A percentile compares a stretch with the other conserved stretches of the same genome.
Evolutionary conservation across 2,113 vertebrate genomes (phyloP).

Genomic region (Blennius ocellaris): DNA sequence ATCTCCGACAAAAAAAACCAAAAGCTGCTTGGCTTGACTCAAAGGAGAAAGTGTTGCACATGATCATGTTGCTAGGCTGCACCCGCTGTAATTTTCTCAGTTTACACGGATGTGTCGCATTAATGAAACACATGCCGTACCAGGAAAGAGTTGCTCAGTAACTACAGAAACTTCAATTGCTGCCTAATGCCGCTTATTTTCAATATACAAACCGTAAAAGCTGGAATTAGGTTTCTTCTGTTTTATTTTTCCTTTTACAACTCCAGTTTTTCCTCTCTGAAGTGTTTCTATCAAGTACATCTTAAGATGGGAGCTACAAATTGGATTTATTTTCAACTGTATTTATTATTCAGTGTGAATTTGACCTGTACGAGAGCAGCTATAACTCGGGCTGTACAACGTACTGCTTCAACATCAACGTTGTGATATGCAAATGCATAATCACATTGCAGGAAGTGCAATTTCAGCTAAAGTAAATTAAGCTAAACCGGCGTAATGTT

Average conservation of each 20-base stretch:
- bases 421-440: too few relatives aligned
- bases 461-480: too few relatives aligned
- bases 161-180: conserved; percentile 6
- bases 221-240: conserved; percentile 6
- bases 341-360: not conserved
- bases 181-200: conserved; percentile 22
- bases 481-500: too few relatives aligned
- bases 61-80: conserved; percentile 46
- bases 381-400: too few relatives aligned
- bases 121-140: conserved; percentile 17
- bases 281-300: conserved; percentile 13
- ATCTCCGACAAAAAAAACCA: conserved; percentile 26
- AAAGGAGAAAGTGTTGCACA: conserved; percentile 34
- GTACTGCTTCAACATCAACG: too few relatives aligned
- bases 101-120: conserved; percentile 26
- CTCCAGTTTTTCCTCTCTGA: conserved; percentile 10
- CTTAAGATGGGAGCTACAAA: not conserved
- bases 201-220: conserved; percentile 8
- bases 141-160: not conserved
- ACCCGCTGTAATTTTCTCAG: conserved; percentile 39
- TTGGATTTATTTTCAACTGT: conserved; percentile 5
- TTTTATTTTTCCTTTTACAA: conserved; percentile 21
- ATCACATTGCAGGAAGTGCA: too few relatives aligned
- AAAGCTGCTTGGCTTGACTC: conserved; percentile 34
- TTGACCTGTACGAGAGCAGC: conserved; percentile 1